These are phyloP conservation scores for Tachina grossa DNA, from an alignment of 2,888 invertebrate species.

Conservation along the genomic window DNA sequence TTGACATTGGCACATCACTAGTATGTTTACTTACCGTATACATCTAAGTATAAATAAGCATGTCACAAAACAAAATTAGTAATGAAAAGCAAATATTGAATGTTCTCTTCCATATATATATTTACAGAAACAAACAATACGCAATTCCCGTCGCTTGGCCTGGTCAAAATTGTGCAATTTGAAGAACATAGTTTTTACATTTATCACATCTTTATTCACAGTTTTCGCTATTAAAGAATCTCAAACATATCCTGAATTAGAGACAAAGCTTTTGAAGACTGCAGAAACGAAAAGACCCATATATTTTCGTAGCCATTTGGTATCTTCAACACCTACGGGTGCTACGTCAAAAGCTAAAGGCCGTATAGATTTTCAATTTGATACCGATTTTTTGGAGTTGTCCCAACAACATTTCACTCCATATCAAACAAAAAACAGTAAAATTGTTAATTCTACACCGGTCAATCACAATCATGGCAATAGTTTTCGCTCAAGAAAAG, in stretches of 20 bases:
- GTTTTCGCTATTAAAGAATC: constrained; percentile 76
- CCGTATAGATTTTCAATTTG: constrained; percentile 69
- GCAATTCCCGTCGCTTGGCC: constrained; percentile 78
- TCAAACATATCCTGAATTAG: constrained; percentile 27
- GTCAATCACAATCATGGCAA: constrained; percentile 77
- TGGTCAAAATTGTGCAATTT: constrained; percentile 82
- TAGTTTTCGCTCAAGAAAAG: constrained; percentile 77
- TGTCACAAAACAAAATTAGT: no score
- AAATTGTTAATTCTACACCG: constrained; percentile 81
- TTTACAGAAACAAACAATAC: constrained; percentile 78
- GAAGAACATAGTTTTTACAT: constrained; percentile 76
- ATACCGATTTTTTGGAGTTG: constrained; percentile 76
- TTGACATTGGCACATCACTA: no score
- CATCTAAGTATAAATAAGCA: no score
- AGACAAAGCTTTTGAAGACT: constrained; percentile 39
- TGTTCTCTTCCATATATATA: not conserved
- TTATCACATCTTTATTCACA: constrained; percentile 76
- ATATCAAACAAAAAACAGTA: constrained; percentile 72
- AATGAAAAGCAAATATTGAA: constrained; percentile 67
- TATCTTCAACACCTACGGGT: constrained; percentile 70
- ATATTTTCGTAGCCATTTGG: constrained; percentile 67
- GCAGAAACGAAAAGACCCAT: constrained; percentile 62
- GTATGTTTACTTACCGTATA: no score
- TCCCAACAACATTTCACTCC: constrained; percentile 77
- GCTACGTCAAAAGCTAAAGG: constrained; percentile 60